phyloP scores from a whole-genome alignment of 2,888 invertebrate genomes.

The Chrysina gloriosa region DNA sequence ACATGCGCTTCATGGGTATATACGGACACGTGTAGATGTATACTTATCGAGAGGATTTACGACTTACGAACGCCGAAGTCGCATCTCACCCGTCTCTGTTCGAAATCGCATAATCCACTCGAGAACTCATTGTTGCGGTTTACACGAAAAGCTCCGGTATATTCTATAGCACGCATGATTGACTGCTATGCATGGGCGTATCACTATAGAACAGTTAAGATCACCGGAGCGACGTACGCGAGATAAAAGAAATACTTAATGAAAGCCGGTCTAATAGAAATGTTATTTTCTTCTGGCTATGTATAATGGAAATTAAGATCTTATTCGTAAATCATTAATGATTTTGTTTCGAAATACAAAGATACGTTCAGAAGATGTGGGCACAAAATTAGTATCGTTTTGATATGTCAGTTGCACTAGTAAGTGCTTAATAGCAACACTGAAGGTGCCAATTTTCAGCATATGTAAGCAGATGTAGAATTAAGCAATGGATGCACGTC shows the following conservation, averaged over 20 bases:
- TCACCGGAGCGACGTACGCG: constrained; percentile 12
- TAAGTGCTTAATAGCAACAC: too few species aligned
- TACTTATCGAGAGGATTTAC: background rate
- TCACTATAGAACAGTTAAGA: constrained; percentile 30
- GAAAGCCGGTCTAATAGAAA: constrained; percentile 26
- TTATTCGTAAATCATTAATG: constrained; percentile 16
- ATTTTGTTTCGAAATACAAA: too few species aligned
- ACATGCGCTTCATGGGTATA: constrained; percentile 3
- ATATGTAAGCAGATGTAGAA: too few species aligned
- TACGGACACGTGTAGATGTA: background rate
- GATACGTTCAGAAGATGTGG: too few species aligned
- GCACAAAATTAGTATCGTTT: too few species aligned
- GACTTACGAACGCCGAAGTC: constrained; percentile 7
- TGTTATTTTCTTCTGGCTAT: constrained; percentile 18
- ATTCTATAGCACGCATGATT: constrained; percentile 38
- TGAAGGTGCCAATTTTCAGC: too few species aligned
- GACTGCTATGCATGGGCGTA: constrained; percentile 27
- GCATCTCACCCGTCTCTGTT: constrained; percentile 25
- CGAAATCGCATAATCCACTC: constrained; percentile 38
- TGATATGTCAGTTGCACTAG: too few species aligned
- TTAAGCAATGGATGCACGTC: too few species aligned
- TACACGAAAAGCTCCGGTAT: constrained; percentile 6
- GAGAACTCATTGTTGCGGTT: constrained; percentile 32
- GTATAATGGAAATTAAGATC: background rate
- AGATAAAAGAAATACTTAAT: constrained; percentile 28